Base-by-base conservation (phyloP, 2,113 vertebrate species). In the Sminthopsis crassicaudata region DNA sequence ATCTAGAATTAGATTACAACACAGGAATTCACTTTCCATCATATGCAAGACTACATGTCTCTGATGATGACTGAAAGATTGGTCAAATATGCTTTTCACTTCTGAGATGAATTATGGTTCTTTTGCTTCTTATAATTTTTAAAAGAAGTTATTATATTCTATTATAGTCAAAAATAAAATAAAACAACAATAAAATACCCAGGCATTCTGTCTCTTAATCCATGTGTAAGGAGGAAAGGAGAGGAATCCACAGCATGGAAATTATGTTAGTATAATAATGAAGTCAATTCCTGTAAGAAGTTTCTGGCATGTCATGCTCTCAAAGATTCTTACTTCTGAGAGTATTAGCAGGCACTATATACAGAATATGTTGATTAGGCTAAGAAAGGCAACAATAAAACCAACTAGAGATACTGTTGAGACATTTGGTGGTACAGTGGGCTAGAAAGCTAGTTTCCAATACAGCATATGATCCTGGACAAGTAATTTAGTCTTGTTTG, bases 1-100 rank as follows among this genome's bases (percentile, higher is more conserved):
- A 94, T 95, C 91, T 2, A 0, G 36, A n/a, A 48, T 48, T 48
- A 48, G 48, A 90, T 95, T 96, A 94, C 95, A 96, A 94, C 60
- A 57, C 92, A 96, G 67, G 19, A 46, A 95, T 94, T 27, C 42
- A 84, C 67, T 92, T 95, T 76, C n/a, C n/a, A 76, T n/a, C n/a
- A 42, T 76, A 42, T 42, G 7, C n/a, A 42, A 67, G 30, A 12
- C 30, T 36, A n/a, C 12, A 60, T 36, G 27, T n/a, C 0, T n/a
- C 36, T 76, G 67, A 76, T 42, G 16, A 7, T 76, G 36, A 42
- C n/a, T n/a, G 67, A 76, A 76, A 76, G n/a, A 16, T 42, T 76
- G 36, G 5, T 42, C 36, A 42, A 76, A 4, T 76, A 76, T 42
- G 23, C 6, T 42, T 76, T 76, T 42, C n/a, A n/a, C 36, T 42